Base-by-base conservation (phyloP, 2,888 invertebrate species). In the Agapostemon virescens region DNA sequence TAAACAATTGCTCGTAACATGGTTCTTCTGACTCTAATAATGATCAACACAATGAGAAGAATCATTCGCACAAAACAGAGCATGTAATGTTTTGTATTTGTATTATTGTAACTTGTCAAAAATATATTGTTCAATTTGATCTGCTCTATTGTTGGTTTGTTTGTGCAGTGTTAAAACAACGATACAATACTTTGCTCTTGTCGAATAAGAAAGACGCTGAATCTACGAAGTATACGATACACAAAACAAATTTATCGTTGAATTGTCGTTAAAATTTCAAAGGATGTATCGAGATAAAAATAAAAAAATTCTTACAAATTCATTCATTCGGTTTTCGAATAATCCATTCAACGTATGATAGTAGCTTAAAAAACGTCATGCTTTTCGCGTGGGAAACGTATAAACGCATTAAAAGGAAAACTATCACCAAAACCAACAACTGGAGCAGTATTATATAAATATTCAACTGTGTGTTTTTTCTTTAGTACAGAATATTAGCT, bases 61-160 rank as follows among this genome's bases (percentile, higher is more conserved):
- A 88, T 88, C 77, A 89, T 89, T 85, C 81, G 87, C 89, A 89
- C 88, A 87, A 77, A 82, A 83, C 88, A 87, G 87, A 89, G 78
- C 86, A 86, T 83, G 87, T 88, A 89, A 90, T 88, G 85, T 90
- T 88, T 89, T 89, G 84, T 89, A 89, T 89, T 42, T 81, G 87
- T 86, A 88, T 87, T 86, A 86, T 89, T 88, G 87, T 89, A 90
- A 88, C 84, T 90, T 90, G 89, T 90, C 90, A 92, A 92, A 92
- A 92, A 92, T 90, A 92, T 89, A 87, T 89, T 84, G 81, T 87
- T 90, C 81, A 89, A 90, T 90, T 90, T 91, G 84, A 88, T 85
- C 88, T 90, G 89, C 90, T 89, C 90, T 86, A 88, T 91, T 90
- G 89, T 92, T 92, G 91, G 89, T 90, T 90, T 73, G 83, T 86